Base-by-base conservation (phyloP, 2,113 vertebrate species). In the Clarias batrachus region DNA sequence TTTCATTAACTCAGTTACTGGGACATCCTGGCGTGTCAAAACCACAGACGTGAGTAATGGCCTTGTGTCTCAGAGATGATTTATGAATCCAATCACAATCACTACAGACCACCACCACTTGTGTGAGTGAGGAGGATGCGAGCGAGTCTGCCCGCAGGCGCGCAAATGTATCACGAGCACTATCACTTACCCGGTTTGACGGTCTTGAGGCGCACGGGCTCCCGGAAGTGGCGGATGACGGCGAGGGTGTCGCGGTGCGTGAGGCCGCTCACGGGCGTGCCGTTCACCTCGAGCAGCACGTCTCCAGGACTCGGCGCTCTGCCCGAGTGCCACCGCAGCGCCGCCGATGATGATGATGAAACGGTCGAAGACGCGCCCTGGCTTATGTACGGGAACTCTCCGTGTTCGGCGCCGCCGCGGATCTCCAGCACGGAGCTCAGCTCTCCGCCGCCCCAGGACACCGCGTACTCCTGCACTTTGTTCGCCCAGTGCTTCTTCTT, bases 251-350 rank as follows among this genome's bases (percentile, higher is more conserved):
- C 97, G 83, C 97, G 95, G 94, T 97, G 92, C 60, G 97, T 99
- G 90, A 99, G 97, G 85, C 97, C 97, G 92, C 97, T 98, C 84
- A 99, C 97, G 0, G 97, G 97, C 23, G 97, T 99, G 84, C 97
- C 97, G 94, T 98, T 99, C 92, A 98, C 97, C 93, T 99, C 97
- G 93, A 99, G 94, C 91, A 99, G 94, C 90, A 99, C 96, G 91
- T 99, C 97, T 23, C 96, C 97, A 1, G 93, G 91, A 86, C 91
- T 19, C 78, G 97, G 97, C 21, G 94, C 87, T 90, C 96, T 95
- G 82, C 97, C 97, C 48, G 93, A 92, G 89, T 96, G 96, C 68
- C 83, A 84, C 30, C 68, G 68, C 70, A 84, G 70, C 56, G 16
- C 56, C 30, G 56, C 66, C n/a, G 60, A 8, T 3, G 78, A 93